Base-by-base conservation (phyloP, 2,888 invertebrate genomes). In the Lasioglossum vierecki region DNA sequence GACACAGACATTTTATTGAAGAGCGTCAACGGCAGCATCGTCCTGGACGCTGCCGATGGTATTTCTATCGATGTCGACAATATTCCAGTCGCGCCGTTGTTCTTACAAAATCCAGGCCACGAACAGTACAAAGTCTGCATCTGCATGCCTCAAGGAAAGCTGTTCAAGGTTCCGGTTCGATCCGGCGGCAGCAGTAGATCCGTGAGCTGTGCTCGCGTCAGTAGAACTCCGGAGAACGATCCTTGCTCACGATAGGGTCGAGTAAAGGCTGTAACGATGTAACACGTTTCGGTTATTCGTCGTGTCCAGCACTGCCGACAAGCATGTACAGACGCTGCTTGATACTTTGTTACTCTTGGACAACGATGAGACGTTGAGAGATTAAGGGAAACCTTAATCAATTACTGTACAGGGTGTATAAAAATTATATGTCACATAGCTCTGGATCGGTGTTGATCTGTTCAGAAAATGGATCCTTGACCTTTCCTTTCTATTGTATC, bases 61-160 rank as follows among this genome's bases (percentile, higher is more conserved):
- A 96, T 98, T 0, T 97, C 95, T 77, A 95, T 98, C 0, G 97
- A 98, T 91, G 96, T 97, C 0, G 96, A 97, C 70, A 96, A 96
- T 87, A 95, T 98, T 26, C 98, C 98, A 0, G 96, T 97, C 73
- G 97, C 97, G 13, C 95, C 96, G 5, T 95, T 96, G 35, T 91
- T 91, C 72, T 73, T 91, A 15, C 93, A 94, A 41, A 93, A 92
- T 77, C 79, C 89, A 0, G 78, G 74, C n/a, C 83, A 84, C 44
- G 90, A 88, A 0, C 98, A 98, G 93, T 98, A 97, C 91, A 98
- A 98, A 94, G 96, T 99, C 0, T 99, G 98, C 91, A 97, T 98
- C 0, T 98, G 98, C 92, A 98, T 98, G 98, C 98, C 98, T 0
- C 97, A 97, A 88, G 98, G 98, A 0, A 97, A 97, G 91, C 94